These are phyloP conservation scores for Urocolius indicus DNA, from an alignment of 2,113 vertebrate genomes.

Conservation along the genomic window DNA sequence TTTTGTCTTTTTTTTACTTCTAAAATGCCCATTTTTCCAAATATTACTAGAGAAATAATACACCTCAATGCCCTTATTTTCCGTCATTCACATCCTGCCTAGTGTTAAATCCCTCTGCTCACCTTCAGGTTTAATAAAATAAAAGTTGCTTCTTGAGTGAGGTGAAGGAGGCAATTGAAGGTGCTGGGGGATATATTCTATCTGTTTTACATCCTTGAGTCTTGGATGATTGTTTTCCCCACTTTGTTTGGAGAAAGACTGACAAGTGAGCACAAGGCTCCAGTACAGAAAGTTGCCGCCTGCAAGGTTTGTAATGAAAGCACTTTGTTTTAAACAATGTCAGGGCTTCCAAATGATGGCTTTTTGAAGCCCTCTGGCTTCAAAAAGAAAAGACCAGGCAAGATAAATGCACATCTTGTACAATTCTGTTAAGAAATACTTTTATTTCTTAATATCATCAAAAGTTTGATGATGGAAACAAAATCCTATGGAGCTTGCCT, in stretches of 20 bases:
- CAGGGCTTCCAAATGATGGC: background rate
- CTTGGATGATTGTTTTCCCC: background rate
- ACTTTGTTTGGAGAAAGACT: constrained; percentile 41
- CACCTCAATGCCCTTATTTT: constrained; percentile 44
- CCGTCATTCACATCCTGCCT: background rate
- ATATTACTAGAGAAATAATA: background rate
- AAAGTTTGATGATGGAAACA: background rate
- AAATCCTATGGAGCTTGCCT: background rate
- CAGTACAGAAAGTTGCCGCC: constrained; percentile 19
- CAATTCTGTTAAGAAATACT: background rate
- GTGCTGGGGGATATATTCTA: background rate
- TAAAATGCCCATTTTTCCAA: constrained; percentile 14
- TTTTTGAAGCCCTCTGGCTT: background rate
- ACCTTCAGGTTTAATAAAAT: constrained; percentile 44
- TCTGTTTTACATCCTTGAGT: constrained; percentile 25
- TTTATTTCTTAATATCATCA: background rate
- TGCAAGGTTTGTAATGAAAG: background rate
- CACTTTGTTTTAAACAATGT: background rate
- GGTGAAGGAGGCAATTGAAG: background rate
- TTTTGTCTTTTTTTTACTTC: background rate
- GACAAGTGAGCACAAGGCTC: constrained; percentile 4
- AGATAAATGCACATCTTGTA: constrained; percentile 8
- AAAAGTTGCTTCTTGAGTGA: constrained; percentile 19
- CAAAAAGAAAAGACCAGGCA: background rate
- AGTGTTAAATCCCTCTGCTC: constrained; percentile 11